phyloP scores from a whole-genome alignment of 1,140 invertebrate species.

The Aradophagus sp. region DNA sequence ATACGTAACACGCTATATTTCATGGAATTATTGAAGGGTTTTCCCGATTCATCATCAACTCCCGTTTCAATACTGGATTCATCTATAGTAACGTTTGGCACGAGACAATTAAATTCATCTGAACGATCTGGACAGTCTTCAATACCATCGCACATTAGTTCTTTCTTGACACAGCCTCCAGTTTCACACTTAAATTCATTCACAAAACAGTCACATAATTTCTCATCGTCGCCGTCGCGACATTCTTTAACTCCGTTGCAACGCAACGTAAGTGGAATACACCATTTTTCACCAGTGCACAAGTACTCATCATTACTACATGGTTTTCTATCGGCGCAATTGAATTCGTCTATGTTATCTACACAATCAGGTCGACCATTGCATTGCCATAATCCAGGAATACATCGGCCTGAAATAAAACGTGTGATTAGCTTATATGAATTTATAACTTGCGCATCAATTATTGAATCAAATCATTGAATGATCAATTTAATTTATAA shows the following conservation, averaged over 20 bases:
- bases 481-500: background rate
- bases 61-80: constrained; percentile 41
- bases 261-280: constrained; percentile 76
- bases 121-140: constrained; percentile 79
- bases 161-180: constrained; percentile 77
- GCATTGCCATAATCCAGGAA: constrained; percentile 79
- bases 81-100: constrained; percentile 53
- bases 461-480: too few species aligned
- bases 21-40: constrained; percentile 28
- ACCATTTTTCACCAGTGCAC: constrained; percentile 76
- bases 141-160: constrained; percentile 78
- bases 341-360: constrained; percentile 79
- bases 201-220: constrained; percentile 76
- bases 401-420: constrained; percentile 71
- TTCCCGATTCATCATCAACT: constrained; percentile 37
- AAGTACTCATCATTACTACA: constrained; percentile 78
- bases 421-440: too few species aligned
- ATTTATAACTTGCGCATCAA: too few species aligned
- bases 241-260: constrained; percentile 81
- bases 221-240: constrained; percentile 80
- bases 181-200: constrained; percentile 78
- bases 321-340: constrained; percentile 72
- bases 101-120: constrained; percentile 79
- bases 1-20: constrained; percentile 63
- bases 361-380: constrained; percentile 81